These are phyloP conservation scores for Gavia stellata DNA, from an alignment of 2,113 vertebrate species.

Conservation along the genomic window DNA sequence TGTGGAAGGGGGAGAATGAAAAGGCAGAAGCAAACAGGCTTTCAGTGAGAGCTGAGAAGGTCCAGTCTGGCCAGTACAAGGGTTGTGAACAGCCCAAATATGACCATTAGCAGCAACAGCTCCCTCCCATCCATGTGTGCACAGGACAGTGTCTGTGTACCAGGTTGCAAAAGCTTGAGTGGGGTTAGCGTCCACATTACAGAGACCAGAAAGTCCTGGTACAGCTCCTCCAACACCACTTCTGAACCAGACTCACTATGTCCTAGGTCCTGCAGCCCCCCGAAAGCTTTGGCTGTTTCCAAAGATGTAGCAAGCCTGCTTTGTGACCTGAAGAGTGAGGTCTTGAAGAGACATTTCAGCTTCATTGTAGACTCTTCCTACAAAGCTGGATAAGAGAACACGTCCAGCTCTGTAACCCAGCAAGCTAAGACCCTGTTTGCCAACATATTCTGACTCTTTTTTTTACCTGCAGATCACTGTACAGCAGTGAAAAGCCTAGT, in stretches of 20 bases:
- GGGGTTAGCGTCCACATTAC: fast-evolving
- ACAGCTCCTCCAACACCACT: background rate
- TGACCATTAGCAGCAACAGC: background rate
- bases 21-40: background rate
- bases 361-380: background rate
- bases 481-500: background rate
- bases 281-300: background rate
- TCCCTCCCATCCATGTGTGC: background rate
- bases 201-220: background rate
- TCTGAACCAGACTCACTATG: background rate
- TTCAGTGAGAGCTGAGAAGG: background rate
- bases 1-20: background rate
- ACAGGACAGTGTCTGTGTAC: background rate
- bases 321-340: background rate
- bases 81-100: background rate
- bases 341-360: background rate
- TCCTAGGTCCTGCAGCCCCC: background rate
- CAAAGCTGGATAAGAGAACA: background rate
- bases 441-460: background rate
- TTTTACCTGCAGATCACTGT: background rate
- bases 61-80: background rate
- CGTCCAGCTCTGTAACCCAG: background rate
- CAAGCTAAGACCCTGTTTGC: background rate
- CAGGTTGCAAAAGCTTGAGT: background rate
- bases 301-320: background rate